Conservation (phyloP, 2,888 invertebrate species). For the Tetrapedia diversipes region DNA sequence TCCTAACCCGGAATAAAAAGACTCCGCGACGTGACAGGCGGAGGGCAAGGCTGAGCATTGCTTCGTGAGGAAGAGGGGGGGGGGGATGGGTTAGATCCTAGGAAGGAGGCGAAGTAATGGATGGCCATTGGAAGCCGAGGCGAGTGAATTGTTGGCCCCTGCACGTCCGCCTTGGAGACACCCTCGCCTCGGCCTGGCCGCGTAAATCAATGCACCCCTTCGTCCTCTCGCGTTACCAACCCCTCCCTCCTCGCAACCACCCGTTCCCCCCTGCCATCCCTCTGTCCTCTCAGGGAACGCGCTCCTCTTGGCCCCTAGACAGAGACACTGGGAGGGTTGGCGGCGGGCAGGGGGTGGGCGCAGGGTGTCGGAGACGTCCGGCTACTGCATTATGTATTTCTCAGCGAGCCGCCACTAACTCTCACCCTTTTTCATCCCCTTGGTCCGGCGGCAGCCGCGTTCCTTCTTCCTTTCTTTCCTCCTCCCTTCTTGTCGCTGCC, state of each 20-base stretch:
- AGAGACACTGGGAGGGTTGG: conserved; percentile 34
- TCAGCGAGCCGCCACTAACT: conserved; percentile 74
- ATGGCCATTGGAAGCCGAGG: conserved; percentile 80
- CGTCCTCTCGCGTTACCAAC: conserved; percentile 63
- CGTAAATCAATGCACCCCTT: conserved; percentile 82
- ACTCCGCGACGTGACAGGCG: not conserved
- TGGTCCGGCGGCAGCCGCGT: conserved; percentile 57
- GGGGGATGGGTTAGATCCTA: conserved; percentile 34
- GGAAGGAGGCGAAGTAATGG: conserved; percentile 76
- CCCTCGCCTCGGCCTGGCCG: conserved; percentile 76
- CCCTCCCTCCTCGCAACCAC: conserved; percentile 48
- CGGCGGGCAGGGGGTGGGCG: conserved; percentile 63
- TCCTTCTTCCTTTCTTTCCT: conserved; percentile 55
- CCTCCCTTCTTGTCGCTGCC: conserved; percentile 36
- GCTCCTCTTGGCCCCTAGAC: conserved; percentile 58
- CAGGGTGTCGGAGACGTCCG: conserved; percentile 82
- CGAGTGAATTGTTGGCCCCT: conserved; percentile 82
- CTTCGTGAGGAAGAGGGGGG: not conserved
- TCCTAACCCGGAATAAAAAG: conserved; percentile 67
- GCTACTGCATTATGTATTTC: conserved; percentile 83
- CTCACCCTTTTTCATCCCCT: conserved; percentile 68
- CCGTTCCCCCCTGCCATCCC: conserved; percentile 50
- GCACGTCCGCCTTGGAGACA: conserved; percentile 79
- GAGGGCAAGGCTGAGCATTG: not conserved
- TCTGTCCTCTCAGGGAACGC: conserved; percentile 50